Evolutionary conservation across 1,140 invertebrate species (phyloP), one percentile per base, ranked within the genome.

Genomic region (Aphelenchoides avenae): DNA sequence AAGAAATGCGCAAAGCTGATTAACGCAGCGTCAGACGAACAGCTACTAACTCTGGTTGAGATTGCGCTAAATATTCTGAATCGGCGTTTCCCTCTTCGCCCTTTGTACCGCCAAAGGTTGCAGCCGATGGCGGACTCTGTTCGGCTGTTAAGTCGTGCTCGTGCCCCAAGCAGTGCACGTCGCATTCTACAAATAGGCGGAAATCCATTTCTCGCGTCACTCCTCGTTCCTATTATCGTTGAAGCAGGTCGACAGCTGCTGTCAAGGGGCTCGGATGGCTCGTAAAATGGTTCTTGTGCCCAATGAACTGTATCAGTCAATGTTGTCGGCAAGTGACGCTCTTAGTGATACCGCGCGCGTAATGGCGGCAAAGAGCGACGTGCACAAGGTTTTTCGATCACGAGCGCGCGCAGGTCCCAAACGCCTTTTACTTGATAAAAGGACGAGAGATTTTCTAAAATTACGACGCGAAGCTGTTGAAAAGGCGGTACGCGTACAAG

Each of bases 161-260:
- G 53, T 13, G 11, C 26, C 1, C 44, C 36, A 9, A 29, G 31
- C 0, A 36, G 44, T 15, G 5, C 44, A 29, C 24, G 29, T 2
- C 6, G 36, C 1, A 6, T 56, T 20, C 24, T 56, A 56, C 53
- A 56, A 56, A 57, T 50, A n/a, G 53, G 53, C 4, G 20, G 13
- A 1, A 50, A 50, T 26, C 26, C 26, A 9, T 15, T 56, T 15
- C 40, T 56, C 5, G 20, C 49, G 15, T 29, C 53, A 57, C 15
- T 56, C 4, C 26, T 56, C 13, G 40, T 39, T 5, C 53, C 50
- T 1, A 36, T 56, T 27, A 33, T 56, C n/a, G 5, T 56, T 2
- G 52, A 55, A 33, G 18, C 26, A 27, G 33, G 26, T 11, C 1
- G 1, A 3, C 22, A 22, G 34, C 46, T 26, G 30, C 33, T 27